Base-by-base conservation (phyloP, 1,140 invertebrate species). In the Aradophagus sp. region DNA sequence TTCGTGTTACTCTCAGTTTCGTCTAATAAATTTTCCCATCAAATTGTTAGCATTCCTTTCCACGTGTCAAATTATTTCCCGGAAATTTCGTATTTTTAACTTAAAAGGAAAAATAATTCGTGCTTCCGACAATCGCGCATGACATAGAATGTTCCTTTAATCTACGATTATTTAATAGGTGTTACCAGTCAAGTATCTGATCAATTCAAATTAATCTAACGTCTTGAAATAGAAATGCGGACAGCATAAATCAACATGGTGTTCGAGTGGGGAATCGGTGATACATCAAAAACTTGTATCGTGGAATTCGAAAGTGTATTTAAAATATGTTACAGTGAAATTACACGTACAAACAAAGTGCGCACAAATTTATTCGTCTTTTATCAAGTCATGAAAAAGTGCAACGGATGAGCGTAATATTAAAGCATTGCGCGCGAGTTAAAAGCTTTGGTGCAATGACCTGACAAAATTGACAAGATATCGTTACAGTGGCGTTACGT, bases 391-490 rank as follows among this genome's bases (percentile, higher is more conserved):
- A 38, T 52, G 59, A 65, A 65, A 53, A 65, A 53, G 31, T 38
- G 52, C 63, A 63, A 63, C 65, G 47, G 59, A 53, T 39, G 52
- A 41, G 52, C 45, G 45, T 50, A 36, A 53, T 38, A 31, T 59
- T 52, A n/a, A 42, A 45, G 20, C 36, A 45, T 52, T 16, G 34
- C 53, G 36, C 47, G 35, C 41, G 41, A 55, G 41, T 52, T 71
- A 44, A 71, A 65, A 65, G 59, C 53, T 11, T 14, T 35, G 17
- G 68, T 41, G 59, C 61, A 65, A 71, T 44, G 68, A 61, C 68
- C 68, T 12, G 35, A 61, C 59, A 23, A 71, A 59, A 71, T 65
- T 61, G 68, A 65, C 61, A 45, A 65, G 68, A 65, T 71, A 71
- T 71, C 55, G 48, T 52, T 48, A 17, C 36, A 52, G 5, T 6